phyloP scores from a whole-genome alignment of 2,113 vertebrate species.

The Rhinolophus ferrumequinum region DNA sequence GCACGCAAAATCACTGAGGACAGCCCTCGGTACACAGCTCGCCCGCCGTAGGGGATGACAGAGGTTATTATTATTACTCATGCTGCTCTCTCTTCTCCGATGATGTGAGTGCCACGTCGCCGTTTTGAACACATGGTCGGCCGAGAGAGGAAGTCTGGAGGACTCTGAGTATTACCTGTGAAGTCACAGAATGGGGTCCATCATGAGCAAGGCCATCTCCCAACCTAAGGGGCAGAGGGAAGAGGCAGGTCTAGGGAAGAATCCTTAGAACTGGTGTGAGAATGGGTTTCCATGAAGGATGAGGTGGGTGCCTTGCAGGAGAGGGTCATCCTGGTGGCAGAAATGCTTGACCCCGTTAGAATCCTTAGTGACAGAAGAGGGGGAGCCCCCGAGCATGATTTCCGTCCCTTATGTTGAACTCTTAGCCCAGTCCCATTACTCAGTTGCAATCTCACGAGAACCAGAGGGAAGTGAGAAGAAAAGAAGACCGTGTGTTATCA shows the following conservation, averaged over 20 bases:
- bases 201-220: neutral
- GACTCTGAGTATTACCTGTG: neutral
- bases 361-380: neutral
- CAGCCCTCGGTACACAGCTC: rapidly evolving
- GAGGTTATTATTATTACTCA: rapidly evolving
- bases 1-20: neutral
- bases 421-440: neutral
- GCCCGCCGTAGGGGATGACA: neutral
- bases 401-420: neutral
- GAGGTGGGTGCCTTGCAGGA: neutral
- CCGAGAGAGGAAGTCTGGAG: neutral
- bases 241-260: neutral
- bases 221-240: neutral
- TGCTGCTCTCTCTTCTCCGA: neutral
- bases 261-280: neutral
- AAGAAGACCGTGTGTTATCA: neutral
- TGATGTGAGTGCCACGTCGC: neutral
- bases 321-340: neutral
- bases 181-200: neutral
- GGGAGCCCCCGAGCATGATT: neutral
- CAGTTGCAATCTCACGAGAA: neutral
- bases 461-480: neutral
- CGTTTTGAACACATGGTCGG: neutral
- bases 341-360: neutral
- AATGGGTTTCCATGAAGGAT: neutral